Conservation (phyloP, 1,140 invertebrate genomes). For the Adelges cooleyi region DNA sequence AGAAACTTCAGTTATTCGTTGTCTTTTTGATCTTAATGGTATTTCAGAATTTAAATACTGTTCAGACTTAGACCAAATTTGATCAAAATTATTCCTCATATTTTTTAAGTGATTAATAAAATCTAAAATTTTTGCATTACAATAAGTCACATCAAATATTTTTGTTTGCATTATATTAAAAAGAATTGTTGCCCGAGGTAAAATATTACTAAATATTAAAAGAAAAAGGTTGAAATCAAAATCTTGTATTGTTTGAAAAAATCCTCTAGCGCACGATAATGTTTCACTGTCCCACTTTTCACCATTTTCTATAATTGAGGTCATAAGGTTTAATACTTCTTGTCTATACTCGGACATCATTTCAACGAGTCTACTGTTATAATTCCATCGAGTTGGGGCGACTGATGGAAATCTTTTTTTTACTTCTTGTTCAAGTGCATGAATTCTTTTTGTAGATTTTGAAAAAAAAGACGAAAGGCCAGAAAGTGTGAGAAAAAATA, state of each 20-base stretch:
- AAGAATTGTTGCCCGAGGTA: conserved; percentile 20
- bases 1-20: conserved; percentile 4
- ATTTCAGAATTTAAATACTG: background rate
- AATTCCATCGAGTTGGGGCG: conserved; percentile 16
- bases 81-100: conserved; percentile 9
- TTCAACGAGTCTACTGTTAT: conserved; percentile 10
- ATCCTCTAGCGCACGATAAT: conserved; percentile 9
- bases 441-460: conserved; percentile 28
- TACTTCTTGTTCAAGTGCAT: conserved; percentile 1
- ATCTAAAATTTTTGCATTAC: conserved; percentile 10
- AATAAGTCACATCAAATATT: conserved; percentile 17
- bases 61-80: conserved; percentile 18
- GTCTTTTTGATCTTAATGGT: conserved; percentile 6
- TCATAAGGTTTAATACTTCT: background rate
- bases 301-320: conserved; percentile 2
- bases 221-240: conserved; percentile 28
- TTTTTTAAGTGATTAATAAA: conserved; percentile 16
- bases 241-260: background rate
- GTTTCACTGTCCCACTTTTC: conserved; percentile 21
- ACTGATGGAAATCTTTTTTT: conserved; percentile 23
- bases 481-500: conserved; percentile 25
- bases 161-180: conserved; percentile 28
- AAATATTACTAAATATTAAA: conserved; percentile 18
- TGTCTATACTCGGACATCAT: conserved; percentile 6
- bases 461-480: conserved; percentile 30